These are phyloP conservation scores for Malachius bipustulatus DNA, from an alignment of 2,888 invertebrate species.

Conservation along the genomic window DNA sequence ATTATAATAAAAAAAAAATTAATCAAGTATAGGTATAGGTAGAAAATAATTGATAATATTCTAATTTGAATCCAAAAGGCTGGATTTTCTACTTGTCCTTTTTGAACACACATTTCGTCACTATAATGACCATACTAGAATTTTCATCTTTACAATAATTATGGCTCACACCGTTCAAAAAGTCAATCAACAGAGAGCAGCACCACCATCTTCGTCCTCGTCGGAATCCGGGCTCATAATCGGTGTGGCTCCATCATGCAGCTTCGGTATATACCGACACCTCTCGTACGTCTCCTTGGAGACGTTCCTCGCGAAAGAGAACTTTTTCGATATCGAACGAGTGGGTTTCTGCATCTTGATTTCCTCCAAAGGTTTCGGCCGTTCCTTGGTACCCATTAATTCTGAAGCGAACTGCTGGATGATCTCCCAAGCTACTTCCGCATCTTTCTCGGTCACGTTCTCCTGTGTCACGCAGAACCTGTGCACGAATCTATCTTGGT, in stretches of 20 bases:
- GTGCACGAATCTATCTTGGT: slow-evolving; percentile 59
- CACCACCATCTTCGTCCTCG: slow-evolving; percentile 26
- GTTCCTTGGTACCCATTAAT: slow-evolving; percentile 37
- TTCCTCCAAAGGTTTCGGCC: slow-evolving; percentile 31
- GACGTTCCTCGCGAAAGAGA: slow-evolving; percentile 46
- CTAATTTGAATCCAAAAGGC: too few relatives aligned
- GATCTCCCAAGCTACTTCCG: slow-evolving; percentile 53
- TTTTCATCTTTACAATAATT: too few relatives aligned
- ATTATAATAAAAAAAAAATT: too few relatives aligned
- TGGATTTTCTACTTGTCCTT: too few relatives aligned
- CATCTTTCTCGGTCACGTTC: slow-evolving; percentile 60
- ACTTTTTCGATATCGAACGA: slow-evolving; percentile 41
- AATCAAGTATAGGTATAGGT: too few relatives aligned
- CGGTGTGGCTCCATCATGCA: slow-evolving; percentile 44
- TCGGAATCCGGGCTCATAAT: slow-evolving; percentile 43
- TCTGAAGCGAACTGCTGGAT: slow-evolving; percentile 50
- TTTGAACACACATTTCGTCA: too few relatives aligned
- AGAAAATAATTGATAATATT: too few relatives aligned
- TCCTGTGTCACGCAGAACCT: slow-evolving; percentile 74
- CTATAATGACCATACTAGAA: too few relatives aligned
- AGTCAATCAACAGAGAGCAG: too few relatives aligned
- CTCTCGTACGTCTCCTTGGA: slow-evolving; percentile 43
- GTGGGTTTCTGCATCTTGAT: slow-evolving; percentile 38
- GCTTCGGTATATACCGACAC: slow-evolving; percentile 40
- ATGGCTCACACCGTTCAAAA: too few relatives aligned